A percentile compares a stretch with the other conserved stretches of the same genome.
These are phyloP conservation scores for Lasioglossum lativentre DNA, from an alignment of 2,888 invertebrate species.

Conservation along the genomic window DNA sequence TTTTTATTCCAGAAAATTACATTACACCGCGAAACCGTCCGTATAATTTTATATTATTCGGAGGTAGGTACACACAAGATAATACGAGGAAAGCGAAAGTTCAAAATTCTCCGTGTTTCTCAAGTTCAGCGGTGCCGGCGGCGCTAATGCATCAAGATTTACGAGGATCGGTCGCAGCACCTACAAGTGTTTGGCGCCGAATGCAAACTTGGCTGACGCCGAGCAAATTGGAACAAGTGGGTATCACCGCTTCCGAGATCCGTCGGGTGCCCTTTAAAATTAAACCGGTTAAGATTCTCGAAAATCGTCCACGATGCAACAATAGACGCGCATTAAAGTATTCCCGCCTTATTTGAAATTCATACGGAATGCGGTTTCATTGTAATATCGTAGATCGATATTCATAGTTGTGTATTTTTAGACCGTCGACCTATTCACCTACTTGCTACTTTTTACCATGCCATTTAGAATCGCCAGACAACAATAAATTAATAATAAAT, in stretches of 20 bases:
- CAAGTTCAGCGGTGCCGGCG: conserved; percentile 10
- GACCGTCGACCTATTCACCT: not conserved
- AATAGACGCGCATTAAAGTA: not conserved
- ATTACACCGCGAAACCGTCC: too few relatives aligned
- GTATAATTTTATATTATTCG: too few relatives aligned
- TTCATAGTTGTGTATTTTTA: not conserved
- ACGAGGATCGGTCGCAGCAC: conserved; percentile 23
- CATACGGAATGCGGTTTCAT: not conserved
- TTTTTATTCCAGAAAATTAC: too few relatives aligned
- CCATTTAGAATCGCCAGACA: not conserved
- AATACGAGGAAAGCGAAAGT: conserved; percentile 1
- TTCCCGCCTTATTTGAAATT: not conserved
- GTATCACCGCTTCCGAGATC: conserved; percentile 24
- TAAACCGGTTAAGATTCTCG: conserved; percentile 30
- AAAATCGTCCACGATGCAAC: not conserved
- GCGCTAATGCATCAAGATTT: conserved; percentile 42
- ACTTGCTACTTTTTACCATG: not conserved
- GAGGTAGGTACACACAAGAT: not conserved
- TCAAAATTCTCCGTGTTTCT: not conserved
- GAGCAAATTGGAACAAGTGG: conserved; percentile 56
- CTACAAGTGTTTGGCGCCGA: conserved; percentile 49
- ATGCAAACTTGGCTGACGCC: conserved; percentile 42
- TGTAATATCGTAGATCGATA: conserved; percentile 18
- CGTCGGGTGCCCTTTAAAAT: conserved; percentile 33
- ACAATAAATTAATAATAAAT: not conserved